Conservation (phyloP, 2,888 invertebrate genomes). For the Perizoma flavofasciatum region DNA sequence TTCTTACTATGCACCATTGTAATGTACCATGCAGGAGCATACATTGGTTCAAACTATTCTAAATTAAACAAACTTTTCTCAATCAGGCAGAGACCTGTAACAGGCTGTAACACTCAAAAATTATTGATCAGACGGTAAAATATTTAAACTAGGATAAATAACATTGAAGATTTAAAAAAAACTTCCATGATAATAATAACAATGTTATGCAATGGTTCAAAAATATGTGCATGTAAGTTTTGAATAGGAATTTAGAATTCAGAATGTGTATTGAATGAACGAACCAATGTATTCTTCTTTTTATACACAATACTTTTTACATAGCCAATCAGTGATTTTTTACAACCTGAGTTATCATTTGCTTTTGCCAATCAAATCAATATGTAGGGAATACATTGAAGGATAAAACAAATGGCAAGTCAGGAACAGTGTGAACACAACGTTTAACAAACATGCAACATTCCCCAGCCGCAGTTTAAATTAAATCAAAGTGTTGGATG, state of each 20-base stretch:
- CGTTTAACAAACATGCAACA: slow-evolving; percentile 73
- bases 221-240: slow-evolving; percentile 5
- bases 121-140: slow-evolving; percentile 15
- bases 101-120: slow-evolving; percentile 69
- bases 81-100: slow-evolving; percentile 69
- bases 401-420: slow-evolving; percentile 52
- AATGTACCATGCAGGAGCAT: slow-evolving; percentile 51
- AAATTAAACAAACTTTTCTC: slow-evolving; percentile 54
- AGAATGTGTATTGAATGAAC: slow-evolving; percentile 23
- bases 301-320: slow-evolving; percentile 39
- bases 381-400: slow-evolving; percentile 6
- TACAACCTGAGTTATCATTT: slow-evolving; percentile 51
- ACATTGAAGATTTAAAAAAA: neutral
- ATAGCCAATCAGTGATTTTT: slow-evolving; percentile 55
- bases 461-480: slow-evolving; percentile 82
- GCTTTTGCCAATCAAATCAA: slow-evolving; percentile 15
- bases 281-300: slow-evolving; percentile 54
- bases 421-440: slow-evolving; percentile 54
- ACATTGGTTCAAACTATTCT: slow-evolving; percentile 50
- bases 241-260: slow-evolving; percentile 6
- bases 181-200: neutral
- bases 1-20: slow-evolving; percentile 38
- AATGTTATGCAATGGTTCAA: slow-evolving; percentile 9
- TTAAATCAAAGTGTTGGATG: slow-evolving; percentile 76
- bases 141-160: too few species aligned